phyloP scores from a whole-genome alignment of 2,113 vertebrate genomes.

The Rousettus leschenaultii region DNA sequence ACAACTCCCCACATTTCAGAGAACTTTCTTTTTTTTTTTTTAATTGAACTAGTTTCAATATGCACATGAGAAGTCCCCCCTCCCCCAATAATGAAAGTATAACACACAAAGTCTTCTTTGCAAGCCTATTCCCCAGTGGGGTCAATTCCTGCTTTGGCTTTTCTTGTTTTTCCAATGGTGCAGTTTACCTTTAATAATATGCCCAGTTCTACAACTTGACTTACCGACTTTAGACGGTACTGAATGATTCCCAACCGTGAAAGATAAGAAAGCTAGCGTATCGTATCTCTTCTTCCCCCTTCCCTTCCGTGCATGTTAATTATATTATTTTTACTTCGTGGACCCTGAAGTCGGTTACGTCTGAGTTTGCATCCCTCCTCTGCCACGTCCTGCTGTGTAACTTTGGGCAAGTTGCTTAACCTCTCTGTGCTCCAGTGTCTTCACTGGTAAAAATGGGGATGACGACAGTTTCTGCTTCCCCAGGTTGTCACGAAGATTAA shows the following conservation, averaged over 20 bases:
- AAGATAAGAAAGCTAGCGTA: not conserved
- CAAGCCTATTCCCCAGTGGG: not conserved
- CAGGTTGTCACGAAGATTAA: not conserved
- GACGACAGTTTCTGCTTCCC: not conserved
- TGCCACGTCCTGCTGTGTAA: not conserved
- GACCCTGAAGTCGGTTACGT: not conserved
- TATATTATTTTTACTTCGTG: not conserved
- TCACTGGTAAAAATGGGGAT: not conserved
- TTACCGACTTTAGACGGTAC: too few species aligned
- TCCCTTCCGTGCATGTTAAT: fast-evolving
- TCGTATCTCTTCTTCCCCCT: not conserved
- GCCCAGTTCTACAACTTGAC: not conserved
- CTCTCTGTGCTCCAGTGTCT: not conserved
- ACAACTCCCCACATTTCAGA: fast-evolving
- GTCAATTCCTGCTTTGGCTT: not conserved
- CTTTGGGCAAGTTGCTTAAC: not conserved
- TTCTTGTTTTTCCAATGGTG: not conserved
- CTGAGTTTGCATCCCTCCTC: not conserved
- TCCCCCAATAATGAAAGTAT: not conserved
- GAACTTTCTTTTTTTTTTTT: not conserved
- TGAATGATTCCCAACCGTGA: not conserved
- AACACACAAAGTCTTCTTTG: not conserved
- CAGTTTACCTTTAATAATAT: not conserved
- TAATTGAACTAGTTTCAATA: not conserved
- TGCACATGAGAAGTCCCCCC: not conserved